Evolutionary conservation across 2,888 invertebrate genomes (phyloP).

Genomic region (Drosophila meridiana): DNA sequence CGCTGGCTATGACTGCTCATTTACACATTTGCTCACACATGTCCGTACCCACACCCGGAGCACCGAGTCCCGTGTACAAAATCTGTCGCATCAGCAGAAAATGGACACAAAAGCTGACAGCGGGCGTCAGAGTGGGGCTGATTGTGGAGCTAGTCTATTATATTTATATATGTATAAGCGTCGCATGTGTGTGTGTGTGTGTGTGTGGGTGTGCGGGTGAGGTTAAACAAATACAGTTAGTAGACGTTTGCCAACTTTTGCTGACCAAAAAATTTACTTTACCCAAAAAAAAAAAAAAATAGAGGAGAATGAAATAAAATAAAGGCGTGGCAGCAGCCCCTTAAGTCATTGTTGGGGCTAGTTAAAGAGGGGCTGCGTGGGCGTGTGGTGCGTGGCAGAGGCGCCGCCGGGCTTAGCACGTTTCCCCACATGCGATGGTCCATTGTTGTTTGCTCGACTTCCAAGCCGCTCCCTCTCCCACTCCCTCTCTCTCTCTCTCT

Average conservation of each 20-base stretch:
- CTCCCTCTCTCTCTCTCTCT: not conserved
- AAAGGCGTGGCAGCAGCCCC: slow-evolving; percentile 25
- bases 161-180: slow-evolving; percentile 46
- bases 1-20: slow-evolving; percentile 77
- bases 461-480: slow-evolving; percentile 1
- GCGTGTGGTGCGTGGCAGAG: not conserved
- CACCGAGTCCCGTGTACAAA: slow-evolving; percentile 41
- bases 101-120: slow-evolving; percentile 10
- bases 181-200: slow-evolving; percentile 12
- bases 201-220: slow-evolving; percentile 19
- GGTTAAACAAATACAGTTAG: slow-evolving; percentile 74
- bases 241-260: slow-evolving; percentile 38
- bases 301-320: slow-evolving; percentile 11
- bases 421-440: slow-evolving; percentile 56
- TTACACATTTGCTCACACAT: slow-evolving; percentile 69
- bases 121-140: not conserved
- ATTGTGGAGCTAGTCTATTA: slow-evolving; percentile 43
- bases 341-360: slow-evolving; percentile 20
- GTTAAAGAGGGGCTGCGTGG: slow-evolving; percentile 1
- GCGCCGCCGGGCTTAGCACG: slow-evolving; percentile 45
- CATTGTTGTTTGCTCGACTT: slow-evolving; percentile 58
- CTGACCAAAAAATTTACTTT: slow-evolving; percentile 57
- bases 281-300: not conserved
- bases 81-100: slow-evolving; percentile 77
- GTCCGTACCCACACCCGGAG: slow-evolving; percentile 19